Evolutionary conservation across 2,888 invertebrate species (phyloP).

Genomic region (Synanthedon andrenaeformis): DNA sequence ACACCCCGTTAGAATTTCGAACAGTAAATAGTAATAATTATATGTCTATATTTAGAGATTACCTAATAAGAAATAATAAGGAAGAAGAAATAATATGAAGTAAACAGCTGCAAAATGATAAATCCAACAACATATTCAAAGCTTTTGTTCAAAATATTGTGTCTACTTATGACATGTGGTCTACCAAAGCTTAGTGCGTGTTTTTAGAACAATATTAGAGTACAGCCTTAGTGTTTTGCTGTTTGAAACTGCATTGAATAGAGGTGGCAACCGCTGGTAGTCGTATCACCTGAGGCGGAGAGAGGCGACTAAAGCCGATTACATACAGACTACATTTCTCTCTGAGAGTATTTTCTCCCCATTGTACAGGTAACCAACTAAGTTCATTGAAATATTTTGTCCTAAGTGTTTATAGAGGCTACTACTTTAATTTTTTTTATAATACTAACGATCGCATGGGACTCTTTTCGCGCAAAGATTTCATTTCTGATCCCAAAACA

Average conservation of each 20-base stretch:
- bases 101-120: background rate
- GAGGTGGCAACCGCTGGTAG: conserved; percentile 1
- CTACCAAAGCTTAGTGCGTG: background rate
- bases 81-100: background rate
- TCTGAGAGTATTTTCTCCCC: conserved; percentile 28
- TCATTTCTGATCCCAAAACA: too few relatives aligned
- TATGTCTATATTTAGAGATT: too few relatives aligned
- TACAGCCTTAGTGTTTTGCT: background rate
- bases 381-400: conserved; percentile 23
- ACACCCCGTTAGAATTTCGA: too few relatives aligned
- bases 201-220: background rate
- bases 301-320: conserved; percentile 53
- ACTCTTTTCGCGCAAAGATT: too few relatives aligned
- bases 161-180: background rate
- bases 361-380: conserved; percentile 22
- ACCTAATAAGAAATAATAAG: background rate
- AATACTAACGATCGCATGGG: too few relatives aligned
- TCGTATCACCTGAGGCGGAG: conserved; percentile 19
- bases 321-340: conserved; percentile 38
- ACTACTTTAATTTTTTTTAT: background rate
- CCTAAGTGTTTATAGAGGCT: background rate
- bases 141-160: background rate
- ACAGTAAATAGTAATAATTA: too few relatives aligned
- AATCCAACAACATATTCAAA: background rate
- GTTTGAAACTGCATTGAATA: conserved; percentile 5